A percentile compares a stretch with the other conserved stretches of the same genome.
Evolutionary conservation across 2,113 vertebrate species (phyloP).

Genomic region (Spermophilus dauricus): DNA sequence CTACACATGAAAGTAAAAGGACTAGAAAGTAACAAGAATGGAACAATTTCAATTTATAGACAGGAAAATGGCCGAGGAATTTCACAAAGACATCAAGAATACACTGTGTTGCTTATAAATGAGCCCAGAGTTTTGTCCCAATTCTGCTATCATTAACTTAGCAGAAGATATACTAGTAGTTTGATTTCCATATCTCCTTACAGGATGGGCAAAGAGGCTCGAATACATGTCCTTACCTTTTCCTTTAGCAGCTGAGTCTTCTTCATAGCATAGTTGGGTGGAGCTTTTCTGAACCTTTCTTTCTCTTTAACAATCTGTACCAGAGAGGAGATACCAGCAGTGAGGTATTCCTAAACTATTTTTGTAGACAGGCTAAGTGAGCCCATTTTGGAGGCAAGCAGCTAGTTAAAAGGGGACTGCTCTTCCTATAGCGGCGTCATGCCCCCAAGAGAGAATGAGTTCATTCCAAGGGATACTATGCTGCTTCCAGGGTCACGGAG

Average conservation of each 20-base stretch:
- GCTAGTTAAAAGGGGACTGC: slow-evolving; percentile 12
- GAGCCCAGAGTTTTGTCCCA: neutral
- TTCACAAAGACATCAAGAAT: neutral
- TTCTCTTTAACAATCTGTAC: slow-evolving; percentile 99
- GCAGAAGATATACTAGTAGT: neutral
- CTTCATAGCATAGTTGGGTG: slow-evolving; percentile 99
- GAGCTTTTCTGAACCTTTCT: slow-evolving; percentile 97
- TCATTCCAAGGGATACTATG: slow-evolving; percentile 56
- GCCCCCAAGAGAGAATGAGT: neutral
- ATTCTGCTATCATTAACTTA: neutral
- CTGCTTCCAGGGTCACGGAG: slow-evolving; percentile 46
- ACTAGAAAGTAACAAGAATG: neutral
- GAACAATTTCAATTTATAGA: neutral
- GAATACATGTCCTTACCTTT: slow-evolving; percentile 91
- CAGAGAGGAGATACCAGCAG: slow-evolving; percentile 76
- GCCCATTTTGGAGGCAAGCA: slow-evolving; percentile 54
- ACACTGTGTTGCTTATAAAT: neutral
- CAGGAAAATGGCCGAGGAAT: slow-evolving; percentile 34
- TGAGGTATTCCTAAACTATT: slow-evolving; percentile 65
- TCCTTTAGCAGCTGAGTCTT: slow-evolving; percentile 98
- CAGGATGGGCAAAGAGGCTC: neutral
- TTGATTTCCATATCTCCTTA: neutral
- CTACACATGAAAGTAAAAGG: slow-evolving; percentile 2
- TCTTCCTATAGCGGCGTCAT: slow-evolving; percentile 51
- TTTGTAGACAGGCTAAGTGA: slow-evolving; percentile 35